Percentiles rank a stretch among this genome's conserved stretches.
These are phyloP conservation scores for Corbicula japonica DNA, from an alignment of 2,888 invertebrate species.

Conservation along the genomic window DNA sequence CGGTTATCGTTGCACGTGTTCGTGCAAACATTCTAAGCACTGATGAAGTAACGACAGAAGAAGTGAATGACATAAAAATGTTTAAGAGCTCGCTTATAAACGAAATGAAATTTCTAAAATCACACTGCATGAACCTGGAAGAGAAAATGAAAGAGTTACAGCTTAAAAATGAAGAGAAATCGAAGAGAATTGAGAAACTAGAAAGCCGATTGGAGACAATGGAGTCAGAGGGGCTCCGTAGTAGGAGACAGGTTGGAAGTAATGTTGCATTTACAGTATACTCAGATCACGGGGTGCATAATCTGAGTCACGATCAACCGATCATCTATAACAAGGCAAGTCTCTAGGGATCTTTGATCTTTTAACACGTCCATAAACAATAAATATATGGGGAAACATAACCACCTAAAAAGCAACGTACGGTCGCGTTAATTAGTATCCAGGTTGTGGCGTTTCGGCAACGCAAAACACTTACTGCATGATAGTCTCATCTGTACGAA, in stretches of 20 bases:
- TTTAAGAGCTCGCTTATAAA: too few relatives aligned
- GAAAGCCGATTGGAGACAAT: slow-evolving; percentile 1
- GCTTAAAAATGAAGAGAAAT: slow-evolving; percentile 23
- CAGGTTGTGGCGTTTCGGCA: too few relatives aligned
- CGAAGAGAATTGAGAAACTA: slow-evolving; percentile 8
- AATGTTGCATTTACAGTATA: slow-evolving; percentile 14
- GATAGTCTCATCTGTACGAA: neutral
- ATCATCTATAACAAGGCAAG: slow-evolving; percentile 21
- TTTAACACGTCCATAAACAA: neutral
- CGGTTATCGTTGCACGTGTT: too few relatives aligned
- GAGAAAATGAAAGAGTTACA: neutral
- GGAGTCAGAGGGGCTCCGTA: neutral
- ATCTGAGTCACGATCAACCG: slow-evolving; percentile 6
- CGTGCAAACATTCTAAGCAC: too few relatives aligned
- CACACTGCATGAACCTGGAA: too few relatives aligned
- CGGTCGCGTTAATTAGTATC: neutral
- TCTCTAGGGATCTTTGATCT: neutral
- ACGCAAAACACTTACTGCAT: neutral
- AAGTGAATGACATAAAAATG: too few relatives aligned
- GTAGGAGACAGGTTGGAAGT: neutral
- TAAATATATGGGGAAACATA: neutral
- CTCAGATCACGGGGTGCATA: slow-evolving; percentile 18
- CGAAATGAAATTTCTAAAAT: too few relatives aligned
- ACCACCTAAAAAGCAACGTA: neutral
- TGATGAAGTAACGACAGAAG: too few relatives aligned